Conservation (phyloP, 1,140 invertebrate genomes). For the Rhyzopertha dominica region DNA sequence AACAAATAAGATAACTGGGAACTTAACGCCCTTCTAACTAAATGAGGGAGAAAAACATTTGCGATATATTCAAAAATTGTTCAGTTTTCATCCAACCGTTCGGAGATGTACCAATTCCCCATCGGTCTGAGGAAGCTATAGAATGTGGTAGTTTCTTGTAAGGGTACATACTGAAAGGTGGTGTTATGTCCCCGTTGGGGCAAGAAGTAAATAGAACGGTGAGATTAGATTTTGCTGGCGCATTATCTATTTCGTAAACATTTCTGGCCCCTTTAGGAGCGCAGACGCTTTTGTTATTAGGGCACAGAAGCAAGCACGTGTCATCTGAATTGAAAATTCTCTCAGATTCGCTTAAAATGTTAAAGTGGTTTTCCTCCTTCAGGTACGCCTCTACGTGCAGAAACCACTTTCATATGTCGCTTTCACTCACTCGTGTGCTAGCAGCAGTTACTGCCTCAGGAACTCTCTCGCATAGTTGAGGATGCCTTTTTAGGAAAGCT, state of each 20-base stretch:
- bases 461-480: conserved; percentile 19
- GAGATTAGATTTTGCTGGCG: neutral
- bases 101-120: neutral
- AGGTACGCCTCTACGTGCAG: conserved; percentile 28
- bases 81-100: no score
- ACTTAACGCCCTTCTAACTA: no score
- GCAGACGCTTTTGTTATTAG: conserved; percentile 34
- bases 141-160: neutral
- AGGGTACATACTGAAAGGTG: neutral
- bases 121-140: neutral
- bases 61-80: conserved; percentile 42
- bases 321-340: conserved; percentile 43
- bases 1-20: conserved; percentile 23
- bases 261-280: conserved; percentile 33
- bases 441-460: conserved; percentile 13
- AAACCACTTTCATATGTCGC: conserved; percentile 37
- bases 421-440: conserved; percentile 31
- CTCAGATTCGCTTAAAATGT: conserved; percentile 29
- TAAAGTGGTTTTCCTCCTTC: conserved; percentile 18
- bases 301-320: conserved; percentile 37
- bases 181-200: neutral
- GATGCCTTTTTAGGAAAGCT: conserved; percentile 38
- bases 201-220: neutral
- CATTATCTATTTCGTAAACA: conserved; percentile 9
- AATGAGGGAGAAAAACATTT: conserved; percentile 38